Base-by-base conservation (phyloP, 2,113 vertebrate genomes). In the Elgaria multicarinata region DNA sequence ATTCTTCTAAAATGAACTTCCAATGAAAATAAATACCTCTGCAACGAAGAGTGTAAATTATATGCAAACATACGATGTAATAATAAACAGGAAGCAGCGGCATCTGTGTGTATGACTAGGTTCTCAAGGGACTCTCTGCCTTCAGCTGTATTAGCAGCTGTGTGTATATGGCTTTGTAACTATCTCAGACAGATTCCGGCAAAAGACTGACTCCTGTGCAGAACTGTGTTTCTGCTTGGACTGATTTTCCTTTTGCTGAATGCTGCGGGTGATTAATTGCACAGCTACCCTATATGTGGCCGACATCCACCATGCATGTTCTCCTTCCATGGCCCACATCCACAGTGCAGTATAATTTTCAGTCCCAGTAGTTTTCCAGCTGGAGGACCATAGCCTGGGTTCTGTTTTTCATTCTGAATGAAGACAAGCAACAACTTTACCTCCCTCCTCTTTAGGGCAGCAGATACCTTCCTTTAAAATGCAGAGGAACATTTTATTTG, bases 81-180 rank as follows among this genome's bases (percentile, higher is more conserved):
- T 95, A 95, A 95, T 96, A 95, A 95, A 96, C 95, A 96, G 95
- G 95, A 95, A 96, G 81, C 94, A 92, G 92, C 95, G 92, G 94
- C 95, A 95, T 96, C 94, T 95, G 93, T 94, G 53, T 92, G 88
- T 95, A 89, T 92, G 94, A 95, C 91, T 92, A 94, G 92, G 90
- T 95, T 95, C 93, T 96, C 94, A 85, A 85, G 94, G 94, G 94
- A 91, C 85, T 95, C 5, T 31, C 3, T 89, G 87, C 88, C 91
- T 96, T 93, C 94, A 95, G 94, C 93, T 94, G 94, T 94, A 91
- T 87, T 90, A 95, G 93, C 93, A 96, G 93, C 92, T 95, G 94
- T 93, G 93, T 86, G 77, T 94, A 90, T 95, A 89, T 95, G 94
- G 91, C 91, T 93, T 89, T 92, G 85, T 84, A 90, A 82, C 50